Base-by-base conservation (phyloP, 2,888 invertebrate species). In the Anagyrus pseudococci region DNA sequence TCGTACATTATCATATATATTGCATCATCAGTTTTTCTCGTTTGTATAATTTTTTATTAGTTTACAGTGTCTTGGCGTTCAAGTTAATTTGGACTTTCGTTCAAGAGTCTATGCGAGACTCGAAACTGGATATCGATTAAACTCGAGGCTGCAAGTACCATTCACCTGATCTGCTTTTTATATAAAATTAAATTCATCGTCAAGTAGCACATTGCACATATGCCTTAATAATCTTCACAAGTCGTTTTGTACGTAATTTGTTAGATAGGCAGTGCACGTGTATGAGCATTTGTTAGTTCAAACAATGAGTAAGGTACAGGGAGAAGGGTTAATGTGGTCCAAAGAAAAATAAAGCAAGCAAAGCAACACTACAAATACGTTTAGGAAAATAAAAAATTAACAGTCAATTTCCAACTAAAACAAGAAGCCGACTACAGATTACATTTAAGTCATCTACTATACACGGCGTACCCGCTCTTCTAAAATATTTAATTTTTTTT, bases 291-390 rank as follows among this genome's bases (percentile, higher is more conserved):
- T 76, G 71, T 75, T 73, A 72, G 70, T 71, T 60, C 67, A 75
- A 75, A 77, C 69, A 73, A 77, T 73, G 73, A 74, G 70, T 70
- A 73, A 73, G 74, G 77, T 75, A 73, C 67, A 73, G 75, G 75
- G 71, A 75, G 75, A 76, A 71, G 77, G 80, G 80, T 80, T 80
- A 80, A 78, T 79, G 80, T 80, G 80, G 80, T 80, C 80, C 56
- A 78, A 78, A 77, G 72, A 72, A 73, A 74, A 73, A 71, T 50
- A 68, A 78, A 75, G 74, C 75, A 78, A 77, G 75, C 77, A 71
- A 77, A 77, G 78, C 76, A 68, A 75, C 70, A 66, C 19, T 71
- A 72, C 71, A 70, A 69, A 69, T 70, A 73, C 68, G 70, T 73
- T 67, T 44, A 53, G 62, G 53, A 33, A 15, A 19, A 48, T 63